phyloP scores from a whole-genome alignment of 1,140 invertebrate species.

The Drosophila watanabei region DNA sequence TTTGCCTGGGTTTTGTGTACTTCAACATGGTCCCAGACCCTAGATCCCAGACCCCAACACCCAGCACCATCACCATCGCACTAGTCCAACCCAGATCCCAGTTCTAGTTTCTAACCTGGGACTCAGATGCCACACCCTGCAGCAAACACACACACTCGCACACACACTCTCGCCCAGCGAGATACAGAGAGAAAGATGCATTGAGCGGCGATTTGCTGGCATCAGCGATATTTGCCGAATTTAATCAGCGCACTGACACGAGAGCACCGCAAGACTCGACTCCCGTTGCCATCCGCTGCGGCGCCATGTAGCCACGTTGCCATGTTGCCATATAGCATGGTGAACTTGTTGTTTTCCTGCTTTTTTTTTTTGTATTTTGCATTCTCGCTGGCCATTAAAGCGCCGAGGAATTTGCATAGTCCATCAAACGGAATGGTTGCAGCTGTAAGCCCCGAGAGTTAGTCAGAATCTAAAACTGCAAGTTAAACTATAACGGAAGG shows the following conservation, averaged over 20 bases:
- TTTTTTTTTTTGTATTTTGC: background rate
- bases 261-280: constrained; percentile 51
- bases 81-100: constrained; percentile 9
- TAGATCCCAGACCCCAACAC: constrained; percentile 14
- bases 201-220: constrained; percentile 76
- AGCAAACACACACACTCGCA: constrained; percentile 15
- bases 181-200: constrained; percentile 42
- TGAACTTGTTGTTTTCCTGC: constrained; percentile 1
- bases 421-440: constrained; percentile 26
- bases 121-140: constrained; percentile 46
- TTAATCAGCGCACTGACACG: constrained; percentile 72
- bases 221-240: constrained; percentile 83
- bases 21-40: constrained; percentile 70
- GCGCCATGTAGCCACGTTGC: constrained; percentile 15
- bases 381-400: constrained; percentile 19
- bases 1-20: constrained; percentile 83
- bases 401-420: constrained; percentile 30
- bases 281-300: constrained; percentile 34
- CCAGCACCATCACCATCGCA: too few species aligned
- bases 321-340: constrained; percentile 16
- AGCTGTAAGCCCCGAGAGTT: constrained; percentile 4
- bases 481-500: constrained; percentile 1
- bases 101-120: constrained; percentile 22
- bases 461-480: background rate
- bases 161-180: too few species aligned